phyloP scores from a whole-genome alignment of 2,888 invertebrate genomes.

The Asteroscopus sphinx region DNA sequence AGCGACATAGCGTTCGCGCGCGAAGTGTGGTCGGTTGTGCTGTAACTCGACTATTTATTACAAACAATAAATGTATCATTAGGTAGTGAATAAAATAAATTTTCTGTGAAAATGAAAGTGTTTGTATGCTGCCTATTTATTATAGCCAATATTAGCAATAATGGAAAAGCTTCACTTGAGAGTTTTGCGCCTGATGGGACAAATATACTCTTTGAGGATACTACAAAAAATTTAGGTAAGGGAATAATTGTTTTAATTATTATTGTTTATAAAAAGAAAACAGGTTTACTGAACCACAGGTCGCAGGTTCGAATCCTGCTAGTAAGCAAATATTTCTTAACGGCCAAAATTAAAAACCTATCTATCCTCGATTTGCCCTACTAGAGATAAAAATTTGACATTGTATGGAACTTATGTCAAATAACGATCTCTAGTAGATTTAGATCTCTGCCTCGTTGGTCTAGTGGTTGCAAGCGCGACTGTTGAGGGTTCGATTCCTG shows the following conservation, averaged over 20 bases:
- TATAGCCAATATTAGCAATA: slow-evolving; percentile 78
- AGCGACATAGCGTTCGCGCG: slow-evolving; percentile 33
- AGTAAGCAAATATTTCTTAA: no score
- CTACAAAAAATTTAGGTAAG: slow-evolving; percentile 78
- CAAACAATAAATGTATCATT: slow-evolving; percentile 13
- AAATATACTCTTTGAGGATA: slow-evolving; percentile 77
- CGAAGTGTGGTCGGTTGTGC: slow-evolving; percentile 20
- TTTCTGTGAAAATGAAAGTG: slow-evolving; percentile 72
- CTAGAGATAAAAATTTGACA: no score
- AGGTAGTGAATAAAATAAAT: slow-evolving; percentile 4
- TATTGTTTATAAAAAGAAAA: no score
- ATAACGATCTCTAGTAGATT: no score
- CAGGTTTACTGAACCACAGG: no score
- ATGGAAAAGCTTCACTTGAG: slow-evolving; percentile 84
- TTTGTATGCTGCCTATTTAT: slow-evolving; percentile 78
- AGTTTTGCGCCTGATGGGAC: slow-evolving; percentile 73
- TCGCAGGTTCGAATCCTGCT: no score
- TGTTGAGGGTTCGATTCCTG: no score
- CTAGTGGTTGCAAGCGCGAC: no score
- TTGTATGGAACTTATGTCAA: no score
- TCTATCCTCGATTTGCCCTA: no score
- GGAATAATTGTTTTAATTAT: neutral
- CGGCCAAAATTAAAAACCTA: no score
- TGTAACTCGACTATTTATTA: slow-evolving; percentile 33
- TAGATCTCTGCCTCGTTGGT: no score